Conservation (phyloP, 2,797 vertebrate species). For the Pangasius sanitwongsei region DNA sequence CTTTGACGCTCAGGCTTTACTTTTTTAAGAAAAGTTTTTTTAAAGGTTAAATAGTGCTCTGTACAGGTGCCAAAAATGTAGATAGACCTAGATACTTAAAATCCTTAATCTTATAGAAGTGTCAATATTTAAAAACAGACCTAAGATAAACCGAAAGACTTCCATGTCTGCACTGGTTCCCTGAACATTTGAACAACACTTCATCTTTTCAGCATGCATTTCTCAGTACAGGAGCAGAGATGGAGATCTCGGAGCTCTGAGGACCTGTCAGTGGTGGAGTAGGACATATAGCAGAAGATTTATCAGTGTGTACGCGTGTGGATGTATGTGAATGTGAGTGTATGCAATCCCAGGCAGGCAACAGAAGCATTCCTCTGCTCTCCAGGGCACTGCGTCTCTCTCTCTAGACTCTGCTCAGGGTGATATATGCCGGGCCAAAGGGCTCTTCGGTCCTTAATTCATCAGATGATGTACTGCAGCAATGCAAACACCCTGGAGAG, state of each 20-base stretch:
- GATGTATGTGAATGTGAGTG: slow-evolving; percentile 25
- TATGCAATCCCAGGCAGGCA: slow-evolving; percentile 38
- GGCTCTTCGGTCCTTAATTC: slow-evolving; percentile 52
- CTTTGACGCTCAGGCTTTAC: slow-evolving; percentile 6
- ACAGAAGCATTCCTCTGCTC: slow-evolving; percentile 56
- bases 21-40: background rate
- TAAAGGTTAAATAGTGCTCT: background rate
- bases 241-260: background rate
- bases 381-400: slow-evolving; percentile 47
- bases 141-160: background rate
- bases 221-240: slow-evolving; percentile 31
- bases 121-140: background rate
- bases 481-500: slow-evolving; percentile 28
- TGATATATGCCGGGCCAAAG: slow-evolving; percentile 52
- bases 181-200: background rate
- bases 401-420: slow-evolving; percentile 29
- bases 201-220: slow-evolving; percentile 27
- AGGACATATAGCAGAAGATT: slow-evolving; percentile 36
- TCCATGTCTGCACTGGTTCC: no score
- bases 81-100: background rate
- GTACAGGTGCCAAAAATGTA: background rate
- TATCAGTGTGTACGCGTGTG: slow-evolving; percentile 41
- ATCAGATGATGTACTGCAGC: slow-evolving; percentile 53
- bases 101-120: background rate
- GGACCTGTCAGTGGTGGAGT: slow-evolving; percentile 27